phyloP scores from a whole-genome alignment of 2,888 invertebrate species.

The Ichneumoninae sp. region DNA sequence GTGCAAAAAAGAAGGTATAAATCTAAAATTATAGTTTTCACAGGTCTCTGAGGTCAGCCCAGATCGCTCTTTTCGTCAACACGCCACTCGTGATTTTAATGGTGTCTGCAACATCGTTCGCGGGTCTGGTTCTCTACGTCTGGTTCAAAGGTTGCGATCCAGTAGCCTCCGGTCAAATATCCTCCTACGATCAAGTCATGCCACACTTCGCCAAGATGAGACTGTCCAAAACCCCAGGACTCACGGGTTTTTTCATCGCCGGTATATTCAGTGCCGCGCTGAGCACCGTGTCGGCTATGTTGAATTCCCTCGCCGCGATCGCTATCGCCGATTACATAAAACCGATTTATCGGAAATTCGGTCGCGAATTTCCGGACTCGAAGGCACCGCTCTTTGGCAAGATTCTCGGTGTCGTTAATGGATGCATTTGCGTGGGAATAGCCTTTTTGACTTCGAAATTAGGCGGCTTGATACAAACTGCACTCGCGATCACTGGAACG shows the following conservation, averaged over 20 bases:
- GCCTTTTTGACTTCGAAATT: conserved; percentile 76
- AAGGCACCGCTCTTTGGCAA: conserved; percentile 89
- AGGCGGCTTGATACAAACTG: conserved; percentile 85
- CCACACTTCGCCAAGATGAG: conserved; percentile 26
- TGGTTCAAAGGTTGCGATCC: conserved; percentile 94
- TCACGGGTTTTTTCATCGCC: conserved; percentile 81
- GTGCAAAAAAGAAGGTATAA: not conserved
- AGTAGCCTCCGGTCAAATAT: conserved; percentile 87
- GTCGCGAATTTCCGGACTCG: conserved; percentile 89
- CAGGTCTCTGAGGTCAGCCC: conserved; percentile 87
- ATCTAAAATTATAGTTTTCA: not conserved
- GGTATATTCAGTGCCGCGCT: conserved; percentile 88
- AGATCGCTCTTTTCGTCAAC: conserved; percentile 90
- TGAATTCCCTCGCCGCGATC: conserved; percentile 96
- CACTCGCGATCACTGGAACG: conserved; percentile 93
- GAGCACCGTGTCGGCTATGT: conserved; percentile 95
- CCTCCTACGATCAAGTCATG: conserved; percentile 85
- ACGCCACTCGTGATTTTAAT: conserved; percentile 90
- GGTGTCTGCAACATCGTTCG: conserved; percentile 88
- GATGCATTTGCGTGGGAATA: conserved; percentile 72
- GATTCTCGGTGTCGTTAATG: conserved; percentile 73
- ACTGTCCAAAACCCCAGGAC: conserved; percentile 22
- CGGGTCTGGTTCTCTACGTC: conserved; percentile 93
- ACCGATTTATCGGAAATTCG: conserved; percentile 82
- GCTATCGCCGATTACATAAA: conserved; percentile 94